Evolutionary conservation across 1,140 invertebrate species (phyloP), one percentile per base, ranked within the genome.

Genomic region (Brachionus rubens): DNA sequence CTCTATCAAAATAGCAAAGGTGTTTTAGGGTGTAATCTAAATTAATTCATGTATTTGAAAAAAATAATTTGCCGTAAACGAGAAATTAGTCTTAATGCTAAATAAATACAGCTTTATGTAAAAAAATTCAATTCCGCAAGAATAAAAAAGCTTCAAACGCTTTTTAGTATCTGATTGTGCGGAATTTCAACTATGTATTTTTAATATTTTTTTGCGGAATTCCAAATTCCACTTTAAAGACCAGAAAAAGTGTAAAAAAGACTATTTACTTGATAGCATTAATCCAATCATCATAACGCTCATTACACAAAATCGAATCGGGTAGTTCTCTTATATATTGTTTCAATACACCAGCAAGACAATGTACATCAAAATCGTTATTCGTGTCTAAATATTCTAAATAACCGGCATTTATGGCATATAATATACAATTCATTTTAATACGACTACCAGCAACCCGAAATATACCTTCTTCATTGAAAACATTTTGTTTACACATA

Each of bases 401-500:
- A 41, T 72, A 72, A 26, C 68, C 68, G 41, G 68, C 68, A 54
- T 72, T 54, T 19, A 72, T 72, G 14, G 68, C 68, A 40, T 72
- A 36, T 46, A 72, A 54, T 19, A 72, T 36, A 26, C 68, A 72
- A 33, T 72, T 72, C 68, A 72, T 72, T 72, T 72, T 72, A n/a
- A 72, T 72, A 0, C 68, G 68, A 54, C 68, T 72, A n/a, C 68
- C 68, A 33, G 68, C 50, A 5, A 72, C 46, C 1, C 68, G 68
- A 24, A 72, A 72, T n/a, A 72, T 72, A 6, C 68, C 68, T 48
- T 72, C 68, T 72, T 72, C 68, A n/a, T 72, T 50, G 24, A 72
- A 72, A 26, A 54, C 68, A 24, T 72, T 46, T 48, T 72, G 68
- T 14, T 48, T 72, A 41, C 50, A 72, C 68, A 72, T 72, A 54